Evolutionary conservation across 2,888 invertebrate genomes (phyloP), one percentile per base, ranked within the genome.

Genomic region (Andricus quercusramuli): DNA sequence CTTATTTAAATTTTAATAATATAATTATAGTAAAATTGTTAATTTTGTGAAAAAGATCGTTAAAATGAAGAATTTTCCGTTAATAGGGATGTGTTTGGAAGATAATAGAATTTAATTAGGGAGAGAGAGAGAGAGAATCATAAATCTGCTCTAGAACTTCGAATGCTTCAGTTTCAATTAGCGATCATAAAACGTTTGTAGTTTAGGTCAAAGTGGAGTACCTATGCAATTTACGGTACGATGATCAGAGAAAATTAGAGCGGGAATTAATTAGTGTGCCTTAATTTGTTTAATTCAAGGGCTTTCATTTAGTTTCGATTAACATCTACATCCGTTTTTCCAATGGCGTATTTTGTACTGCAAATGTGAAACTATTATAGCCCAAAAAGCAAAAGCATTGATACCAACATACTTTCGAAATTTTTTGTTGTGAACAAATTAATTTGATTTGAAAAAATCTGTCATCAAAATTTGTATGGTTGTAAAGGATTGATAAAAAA

Each of bases 281-380:
- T 22, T 65, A 62, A 82, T 76, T 68, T n/a, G 47, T 78, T 68
- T 13, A 80, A 64, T 65, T 78, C 41, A 62, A 44, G 22, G 3
- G 22, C 47, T 78, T 47, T 47, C 17, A 17, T 17, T 66, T 67
- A 22, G 22, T 22, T n/a, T 59, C 13, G 59, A 22, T 56, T 59
- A 59, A 59, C 11, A 22, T 22, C 22, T 11, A 22, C 9, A 56
- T 15, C 15, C 15, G 56, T 9, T 59, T 59, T 59, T 59, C 22
- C 9, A 3, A 22, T 59, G 5, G 17, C 6, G 6, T 47, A 17
- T 47, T 47, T 5, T 47, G 1, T 17, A 5, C 17, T 17, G 6
- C 17, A 17, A 17, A 47, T 5, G 17, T 47, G 6, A 5, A 17
- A 47, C 17, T 17, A 47, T 47, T 47, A 3, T 47, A 17, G 17